phyloP scores from a whole-genome alignment of 1,140 invertebrate species.

The Leptopilina clavipes region DNA sequence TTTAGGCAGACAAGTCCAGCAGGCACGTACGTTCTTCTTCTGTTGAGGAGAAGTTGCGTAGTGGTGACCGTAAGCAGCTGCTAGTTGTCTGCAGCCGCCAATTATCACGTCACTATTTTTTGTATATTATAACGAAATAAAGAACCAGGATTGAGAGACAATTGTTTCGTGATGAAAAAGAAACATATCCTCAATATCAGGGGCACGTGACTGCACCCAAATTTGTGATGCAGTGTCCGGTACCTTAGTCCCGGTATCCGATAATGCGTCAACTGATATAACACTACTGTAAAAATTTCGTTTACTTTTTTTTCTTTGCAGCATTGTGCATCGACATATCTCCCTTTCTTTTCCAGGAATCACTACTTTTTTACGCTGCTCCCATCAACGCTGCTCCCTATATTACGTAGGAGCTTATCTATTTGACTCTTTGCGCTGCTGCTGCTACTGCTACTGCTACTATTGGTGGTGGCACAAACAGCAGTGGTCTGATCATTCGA shows the following conservation, averaged over 20 bases:
- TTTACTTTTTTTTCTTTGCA: conserved; percentile 45
- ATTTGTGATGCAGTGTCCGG: conserved; percentile 26
- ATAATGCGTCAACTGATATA: conserved; percentile 41
- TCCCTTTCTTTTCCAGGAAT: conserved; percentile 23
- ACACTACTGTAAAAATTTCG: conserved; percentile 34
- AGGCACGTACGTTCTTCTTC: not conserved
- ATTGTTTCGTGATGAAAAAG: conserved; percentile 39
- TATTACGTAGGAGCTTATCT: not conserved
- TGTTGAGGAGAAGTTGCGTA: not conserved
- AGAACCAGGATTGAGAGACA: conserved; percentile 42
- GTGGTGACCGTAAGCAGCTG: conserved; percentile 9
- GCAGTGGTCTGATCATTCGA: not conserved
- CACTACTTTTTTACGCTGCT: not conserved
- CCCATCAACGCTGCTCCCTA: not conserved
- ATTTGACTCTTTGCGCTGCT: not conserved
- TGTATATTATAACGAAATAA: conserved; percentile 43
- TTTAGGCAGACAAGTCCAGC: conserved; percentile 6
- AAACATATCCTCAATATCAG: conserved; percentile 51
- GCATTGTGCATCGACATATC: conserved; percentile 63
- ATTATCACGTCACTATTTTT: conserved; percentile 2
- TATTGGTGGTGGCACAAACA: not conserved
- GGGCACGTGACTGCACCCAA: conserved; percentile 63
- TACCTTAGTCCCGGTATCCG: conserved; percentile 20
- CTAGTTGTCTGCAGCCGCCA: not conserved
- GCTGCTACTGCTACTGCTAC: not conserved